Evolutionary conservation across 2,113 vertebrate genomes (phyloP), one percentile per base, ranked within the genome.

Genomic region (Daubentonia madagascariensis): DNA sequence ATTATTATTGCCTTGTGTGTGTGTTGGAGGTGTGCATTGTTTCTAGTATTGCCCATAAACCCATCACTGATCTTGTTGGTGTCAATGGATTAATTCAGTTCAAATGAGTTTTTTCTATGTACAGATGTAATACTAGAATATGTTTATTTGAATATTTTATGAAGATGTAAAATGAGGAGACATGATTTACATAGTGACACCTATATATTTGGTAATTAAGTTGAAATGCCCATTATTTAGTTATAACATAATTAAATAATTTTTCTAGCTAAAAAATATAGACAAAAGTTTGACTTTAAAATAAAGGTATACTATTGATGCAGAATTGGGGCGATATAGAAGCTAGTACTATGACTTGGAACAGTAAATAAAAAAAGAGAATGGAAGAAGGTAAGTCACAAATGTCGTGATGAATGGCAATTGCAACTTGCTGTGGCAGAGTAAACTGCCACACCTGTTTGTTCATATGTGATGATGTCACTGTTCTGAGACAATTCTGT

Each of bases 61-160:
- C 89, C 23, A 70, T 89, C 70, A 85, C 25, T 37, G 20, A 57
- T 72, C n/a, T 88, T 72, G 43, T 25, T 75, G 78, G 40, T 50
- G 25, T 75, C 25, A 70, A 32, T 32, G 43, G 65, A 52, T 45
- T 63, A 25, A 85, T 65, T 94, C n/a, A 25, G 23, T 63, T 12
- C 11, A 23, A 72, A 80, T 85, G 79, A 85, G 32, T 52, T 67
- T 83, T 80, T 93, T 75, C 80, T 75, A 8, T 30, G 28, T 12
- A 93, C 10, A 68, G 43, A 67, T 73, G 7, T 43, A 81, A 65
- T 86, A 52, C 8, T 90, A 37, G 7, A 76, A 63, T 72, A 6
- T 72, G 12, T 79, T 87, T 95, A 79, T 92, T 43, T 65, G 28
- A 87, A 86, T 68, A 84, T 68, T 84, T 92, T 72, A 84, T 92